Conservation (phyloP, 2,113 vertebrate species). For the Nansenia antarctica region DNA sequence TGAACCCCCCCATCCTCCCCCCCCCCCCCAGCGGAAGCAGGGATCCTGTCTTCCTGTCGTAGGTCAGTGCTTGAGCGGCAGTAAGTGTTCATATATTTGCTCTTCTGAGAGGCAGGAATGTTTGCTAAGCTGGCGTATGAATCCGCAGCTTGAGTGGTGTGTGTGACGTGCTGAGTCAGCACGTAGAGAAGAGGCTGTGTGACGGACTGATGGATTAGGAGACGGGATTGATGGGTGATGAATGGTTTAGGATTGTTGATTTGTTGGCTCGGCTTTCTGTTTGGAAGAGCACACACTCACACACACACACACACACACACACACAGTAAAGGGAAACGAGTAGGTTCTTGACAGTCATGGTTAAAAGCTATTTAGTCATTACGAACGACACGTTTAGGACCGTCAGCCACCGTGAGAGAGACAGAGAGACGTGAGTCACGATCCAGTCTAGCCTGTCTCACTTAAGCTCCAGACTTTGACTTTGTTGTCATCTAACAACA, state of each 20-base stretch:
- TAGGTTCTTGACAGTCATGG: not conserved
- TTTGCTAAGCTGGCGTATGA: not conserved
- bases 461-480: not conserved
- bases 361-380: no score
- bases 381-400: no score
- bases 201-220: not conserved
- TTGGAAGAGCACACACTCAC: no score
- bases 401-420: no score
- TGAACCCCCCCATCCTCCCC: no score
- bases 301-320: no score
- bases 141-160: not conserved
- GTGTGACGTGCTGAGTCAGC: not conserved
- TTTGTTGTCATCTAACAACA: not conserved
- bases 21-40: not conserved
- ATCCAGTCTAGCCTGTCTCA: not conserved
- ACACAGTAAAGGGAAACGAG: no score
- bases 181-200: not conserved
- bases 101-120: not conserved
- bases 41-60: constrained; percentile 1
- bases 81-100: not conserved
- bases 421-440: no score
- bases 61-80: not conserved
- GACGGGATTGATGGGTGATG: not conserved
- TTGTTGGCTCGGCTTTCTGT: not conserved
- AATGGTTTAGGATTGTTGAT: not conserved